Conservation (phyloP, 1,140 invertebrate species). For the Plectrocnemia conspersa region DNA sequence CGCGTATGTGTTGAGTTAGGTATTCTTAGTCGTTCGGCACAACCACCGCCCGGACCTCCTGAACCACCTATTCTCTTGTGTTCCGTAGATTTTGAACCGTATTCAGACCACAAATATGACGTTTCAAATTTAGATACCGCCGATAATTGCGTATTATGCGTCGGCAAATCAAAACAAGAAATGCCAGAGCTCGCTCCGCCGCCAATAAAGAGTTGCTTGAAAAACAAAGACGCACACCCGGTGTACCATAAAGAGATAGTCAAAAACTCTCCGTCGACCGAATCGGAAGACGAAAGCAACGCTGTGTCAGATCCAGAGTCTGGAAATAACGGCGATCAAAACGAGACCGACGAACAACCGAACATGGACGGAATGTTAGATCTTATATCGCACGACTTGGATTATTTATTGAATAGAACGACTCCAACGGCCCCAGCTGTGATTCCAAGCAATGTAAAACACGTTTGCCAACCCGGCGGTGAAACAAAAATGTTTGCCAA, state of each 20-base stretch:
- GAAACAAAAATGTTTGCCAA: slow-evolving; percentile 24
- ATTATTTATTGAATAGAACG: slow-evolving; percentile 66
- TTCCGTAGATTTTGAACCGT: slow-evolving; percentile 45
- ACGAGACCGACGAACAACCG: slow-evolving; percentile 41
- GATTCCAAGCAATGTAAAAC: slow-evolving; percentile 41
- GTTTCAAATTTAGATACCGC: slow-evolving; percentile 36
- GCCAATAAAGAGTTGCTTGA: slow-evolving; percentile 49
- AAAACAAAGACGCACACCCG: slow-evolving; percentile 39
- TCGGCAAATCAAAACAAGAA: slow-evolving; percentile 45
- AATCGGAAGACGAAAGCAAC: slow-evolving; percentile 42
- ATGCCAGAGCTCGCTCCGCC: slow-evolving; percentile 41
- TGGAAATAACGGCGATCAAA: slow-evolving; percentile 43
- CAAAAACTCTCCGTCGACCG: slow-evolving; percentile 42
- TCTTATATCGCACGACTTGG: slow-evolving; percentile 68
- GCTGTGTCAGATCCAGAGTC: slow-evolving; percentile 42
- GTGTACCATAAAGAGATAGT: slow-evolving; percentile 39
- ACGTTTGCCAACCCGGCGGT: slow-evolving; percentile 38
- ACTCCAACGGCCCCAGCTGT: slow-evolving; percentile 37
- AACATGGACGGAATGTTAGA: slow-evolving; percentile 60
- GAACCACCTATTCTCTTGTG: slow-evolving; percentile 41
- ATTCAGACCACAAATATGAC: slow-evolving; percentile 38
- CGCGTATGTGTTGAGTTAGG: slow-evolving; percentile 45
- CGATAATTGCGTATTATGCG: slow-evolving; percentile 44
- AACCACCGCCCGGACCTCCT: slow-evolving; percentile 36
- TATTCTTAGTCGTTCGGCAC: slow-evolving; percentile 38